Conservation (phyloP, 2,888 invertebrate genomes). For the Sphaeridia pumilis region DNA sequence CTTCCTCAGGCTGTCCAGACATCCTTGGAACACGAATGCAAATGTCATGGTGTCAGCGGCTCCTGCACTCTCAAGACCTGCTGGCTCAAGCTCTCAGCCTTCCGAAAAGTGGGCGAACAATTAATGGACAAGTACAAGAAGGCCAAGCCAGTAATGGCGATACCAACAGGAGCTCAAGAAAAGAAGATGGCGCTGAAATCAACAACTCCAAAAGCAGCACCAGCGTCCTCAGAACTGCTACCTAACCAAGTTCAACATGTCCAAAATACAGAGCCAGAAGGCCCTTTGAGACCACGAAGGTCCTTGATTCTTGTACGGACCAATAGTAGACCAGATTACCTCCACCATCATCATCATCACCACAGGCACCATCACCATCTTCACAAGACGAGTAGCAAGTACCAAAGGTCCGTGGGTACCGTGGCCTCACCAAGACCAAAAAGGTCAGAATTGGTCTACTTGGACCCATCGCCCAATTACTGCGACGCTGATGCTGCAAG, state of each 20-base stretch:
- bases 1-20: slow-evolving; percentile 45
- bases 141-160: slow-evolving; percentile 54
- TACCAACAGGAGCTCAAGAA: background rate
- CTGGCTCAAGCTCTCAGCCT: slow-evolving; percentile 82
- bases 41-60: slow-evolving; percentile 96
- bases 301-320: slow-evolving; percentile 10
- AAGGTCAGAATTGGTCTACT: slow-evolving; percentile 67
- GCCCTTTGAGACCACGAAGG: slow-evolving; percentile 8
- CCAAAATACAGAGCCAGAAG: background rate
- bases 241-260: too few species aligned
- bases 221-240: background rate
- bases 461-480: slow-evolving; percentile 94
- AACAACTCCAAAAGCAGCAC: background rate
- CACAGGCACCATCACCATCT: too few species aligned
- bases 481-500: slow-evolving; percentile 45
- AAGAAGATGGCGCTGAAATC: background rate
- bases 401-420: slow-evolving; percentile 7
- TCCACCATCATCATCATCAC: too few species aligned
- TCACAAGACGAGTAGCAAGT: too few species aligned
- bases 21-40: slow-evolving; percentile 61
- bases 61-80: slow-evolving; percentile 95
- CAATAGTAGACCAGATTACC: background rate
- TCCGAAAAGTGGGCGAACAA: slow-evolving; percentile 69
- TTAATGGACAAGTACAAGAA: slow-evolving; percentile 72
- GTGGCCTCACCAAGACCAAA: slow-evolving; percentile 9